Evolutionary conservation across 2,797 vertebrate species (phyloP).

Genomic region (Coracias cyanogaster): DNA sequence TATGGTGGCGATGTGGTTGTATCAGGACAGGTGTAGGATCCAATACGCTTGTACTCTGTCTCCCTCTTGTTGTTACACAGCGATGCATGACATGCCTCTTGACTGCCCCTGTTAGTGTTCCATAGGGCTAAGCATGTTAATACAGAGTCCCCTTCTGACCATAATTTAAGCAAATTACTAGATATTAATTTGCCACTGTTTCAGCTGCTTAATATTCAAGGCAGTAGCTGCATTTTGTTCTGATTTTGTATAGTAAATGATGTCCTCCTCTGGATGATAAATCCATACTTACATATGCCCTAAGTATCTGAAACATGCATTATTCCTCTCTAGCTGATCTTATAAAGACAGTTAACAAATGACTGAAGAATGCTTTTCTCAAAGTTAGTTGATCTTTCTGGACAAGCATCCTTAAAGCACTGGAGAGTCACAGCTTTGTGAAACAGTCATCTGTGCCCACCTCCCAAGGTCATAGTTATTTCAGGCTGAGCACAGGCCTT

Average conservation of each 20-base stretch:
- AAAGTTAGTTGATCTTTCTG: background rate
- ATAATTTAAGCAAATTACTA: background rate
- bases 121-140: background rate
- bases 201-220: background rate
- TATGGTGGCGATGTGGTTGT: background rate
- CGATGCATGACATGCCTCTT: background rate
- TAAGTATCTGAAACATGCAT: background rate
- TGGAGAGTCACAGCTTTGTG: background rate
- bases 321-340: background rate
- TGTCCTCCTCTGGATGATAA: background rate
- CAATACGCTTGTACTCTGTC: background rate
- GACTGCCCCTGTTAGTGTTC: background rate
- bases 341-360: background rate
- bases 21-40: background rate
- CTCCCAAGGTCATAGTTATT: background rate
- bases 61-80: background rate
- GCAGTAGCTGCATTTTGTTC: background rate
- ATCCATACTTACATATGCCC: background rate
- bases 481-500: background rate
- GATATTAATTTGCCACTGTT: background rate
- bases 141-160: background rate
- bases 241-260: background rate
- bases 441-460: background rate
- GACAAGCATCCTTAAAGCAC: background rate
- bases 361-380: background rate